phyloP scores from a whole-genome alignment of 2,888 invertebrate genomes.

The Drosophila hamatofila region DNA sequence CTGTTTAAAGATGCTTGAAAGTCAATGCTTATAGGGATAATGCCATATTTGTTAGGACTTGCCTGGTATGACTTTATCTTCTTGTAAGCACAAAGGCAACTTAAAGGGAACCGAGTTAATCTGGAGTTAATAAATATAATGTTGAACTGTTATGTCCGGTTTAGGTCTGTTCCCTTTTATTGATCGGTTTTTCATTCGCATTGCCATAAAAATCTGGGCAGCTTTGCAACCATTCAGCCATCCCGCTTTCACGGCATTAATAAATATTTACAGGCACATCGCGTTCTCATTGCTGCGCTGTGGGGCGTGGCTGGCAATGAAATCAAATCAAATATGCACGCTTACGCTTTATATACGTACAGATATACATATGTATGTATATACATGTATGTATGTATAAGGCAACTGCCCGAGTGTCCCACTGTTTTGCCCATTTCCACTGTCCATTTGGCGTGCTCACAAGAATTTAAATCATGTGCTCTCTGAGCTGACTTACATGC shows the following conservation, averaged over 20 bases:
- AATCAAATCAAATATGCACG: constrained; percentile 80
- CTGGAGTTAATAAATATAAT: constrained; percentile 38
- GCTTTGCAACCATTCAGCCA: constrained; percentile 2
- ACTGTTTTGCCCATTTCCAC: constrained; percentile 29
- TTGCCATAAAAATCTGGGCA: constrained; percentile 71
- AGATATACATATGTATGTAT: neutral
- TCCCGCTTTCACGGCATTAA: constrained; percentile 66
- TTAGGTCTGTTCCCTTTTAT: constrained; percentile 16
- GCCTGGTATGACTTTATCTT: constrained; percentile 3
- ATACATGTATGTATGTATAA: neutral
- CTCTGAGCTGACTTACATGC: constrained; percentile 70
- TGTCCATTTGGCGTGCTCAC: constrained; percentile 74
- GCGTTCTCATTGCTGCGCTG: constrained; percentile 57
- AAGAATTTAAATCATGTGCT: constrained; percentile 77
- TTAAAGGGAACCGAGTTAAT: constrained; percentile 25
- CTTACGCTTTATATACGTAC: constrained; percentile 69
- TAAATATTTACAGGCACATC: constrained; percentile 81
- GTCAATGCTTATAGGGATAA: constrained; percentile 7
- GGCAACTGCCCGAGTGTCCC: constrained; percentile 21
- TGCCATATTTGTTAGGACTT: neutral
- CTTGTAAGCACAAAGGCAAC: neutral
- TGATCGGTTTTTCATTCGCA: constrained; percentile 38
- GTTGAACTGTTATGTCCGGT: constrained; percentile 9
- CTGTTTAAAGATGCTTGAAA: neutral
- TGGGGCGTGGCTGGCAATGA: constrained; percentile 67